These are phyloP conservation scores for Nyctereutes procyonoides DNA, from an alignment of 2,113 vertebrate genomes.

Conservation along the genomic window DNA sequence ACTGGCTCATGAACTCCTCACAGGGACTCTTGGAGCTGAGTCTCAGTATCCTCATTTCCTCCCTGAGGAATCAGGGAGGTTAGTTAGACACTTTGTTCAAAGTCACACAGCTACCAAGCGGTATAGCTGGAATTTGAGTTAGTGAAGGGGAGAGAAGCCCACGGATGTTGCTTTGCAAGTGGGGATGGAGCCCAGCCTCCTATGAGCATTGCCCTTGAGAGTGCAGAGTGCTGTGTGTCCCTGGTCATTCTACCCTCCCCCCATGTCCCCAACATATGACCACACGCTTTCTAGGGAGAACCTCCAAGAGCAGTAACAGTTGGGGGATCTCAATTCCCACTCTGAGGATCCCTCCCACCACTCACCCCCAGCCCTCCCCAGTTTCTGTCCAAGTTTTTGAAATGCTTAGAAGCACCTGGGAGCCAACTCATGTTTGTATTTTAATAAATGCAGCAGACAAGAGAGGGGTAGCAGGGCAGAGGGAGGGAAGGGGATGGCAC, in stretches of 20 bases:
- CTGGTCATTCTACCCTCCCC: not conserved
- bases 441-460: not conserved
- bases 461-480: not conserved
- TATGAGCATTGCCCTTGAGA: not conserved
- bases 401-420: not conserved
- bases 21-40: not conserved
- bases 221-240: not conserved
- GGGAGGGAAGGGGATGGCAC: not conserved
- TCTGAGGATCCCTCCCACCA: not conserved
- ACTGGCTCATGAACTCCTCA: not conserved
- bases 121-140: not conserved
- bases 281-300: not conserved
- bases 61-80: not conserved
- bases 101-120: not conserved
- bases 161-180: not conserved
- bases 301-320: not conserved
- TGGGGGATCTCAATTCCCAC: not conserved
- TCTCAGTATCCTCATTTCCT: not conserved
- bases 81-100: not conserved
- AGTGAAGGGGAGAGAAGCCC: not conserved
- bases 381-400: not conserved
- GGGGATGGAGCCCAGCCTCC: not conserved
- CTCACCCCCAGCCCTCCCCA: accelerated
- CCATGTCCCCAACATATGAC: not conserved
- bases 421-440: slow-evolving; percentile 1